Percentiles rank a stretch among this genome's conserved stretches.
phyloP scores from a whole-genome alignment of 2,888 invertebrate genomes.

The Eupithecia abbreviata region DNA sequence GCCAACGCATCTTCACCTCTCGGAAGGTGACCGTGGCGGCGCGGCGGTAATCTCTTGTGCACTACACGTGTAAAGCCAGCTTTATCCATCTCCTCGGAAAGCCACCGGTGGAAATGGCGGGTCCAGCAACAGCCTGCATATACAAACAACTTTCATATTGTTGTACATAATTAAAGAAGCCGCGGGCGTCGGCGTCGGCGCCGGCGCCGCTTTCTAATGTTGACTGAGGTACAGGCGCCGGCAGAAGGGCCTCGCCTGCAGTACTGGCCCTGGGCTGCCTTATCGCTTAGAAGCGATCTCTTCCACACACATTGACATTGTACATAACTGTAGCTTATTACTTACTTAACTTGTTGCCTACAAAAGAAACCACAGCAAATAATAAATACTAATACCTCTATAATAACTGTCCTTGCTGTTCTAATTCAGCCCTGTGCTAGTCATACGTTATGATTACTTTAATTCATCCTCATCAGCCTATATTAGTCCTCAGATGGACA shows the following conservation, averaged over 20 bases:
- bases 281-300: no score
- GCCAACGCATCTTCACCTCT: background rate
- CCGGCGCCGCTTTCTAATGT: slow-evolving; percentile 35
- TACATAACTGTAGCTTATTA: background rate
- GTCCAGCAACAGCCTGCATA: background rate
- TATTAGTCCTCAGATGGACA: no score
- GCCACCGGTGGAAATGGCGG: slow-evolving; percentile 3
- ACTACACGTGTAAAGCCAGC: background rate
- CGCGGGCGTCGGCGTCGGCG: slow-evolving; percentile 44
- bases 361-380: background rate
- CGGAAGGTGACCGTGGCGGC: background rate
- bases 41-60: background rate
- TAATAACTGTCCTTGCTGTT: background rate
- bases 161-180: slow-evolving; percentile 41
- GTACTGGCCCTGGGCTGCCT: no score
- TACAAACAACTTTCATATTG: slow-evolving; percentile 58
- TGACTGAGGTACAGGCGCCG: background rate
- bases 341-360: background rate
- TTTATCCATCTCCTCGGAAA: background rate
- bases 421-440: background rate
- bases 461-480: no score
- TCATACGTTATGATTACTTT: background rate
- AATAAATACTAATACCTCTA: background rate
- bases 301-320: background rate
- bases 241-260: background rate